These are phyloP conservation scores for Allobates femoralis DNA, from an alignment of 2,797 vertebrate genomes.

Conservation along the genomic window DNA sequence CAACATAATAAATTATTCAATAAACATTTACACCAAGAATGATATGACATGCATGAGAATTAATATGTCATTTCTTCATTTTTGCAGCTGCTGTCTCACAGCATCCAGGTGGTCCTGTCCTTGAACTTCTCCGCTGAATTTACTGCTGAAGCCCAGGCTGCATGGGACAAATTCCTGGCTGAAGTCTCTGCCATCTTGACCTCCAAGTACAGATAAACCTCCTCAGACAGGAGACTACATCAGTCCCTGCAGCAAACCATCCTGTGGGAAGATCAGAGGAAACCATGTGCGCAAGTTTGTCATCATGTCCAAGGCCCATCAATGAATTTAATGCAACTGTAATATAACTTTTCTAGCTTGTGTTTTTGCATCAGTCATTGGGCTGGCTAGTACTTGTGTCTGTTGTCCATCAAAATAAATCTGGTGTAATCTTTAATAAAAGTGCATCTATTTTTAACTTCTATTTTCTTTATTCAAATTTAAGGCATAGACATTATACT, in stretches of 20 bases:
- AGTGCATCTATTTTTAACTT: background rate
- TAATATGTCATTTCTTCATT: background rate
- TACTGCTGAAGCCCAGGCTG: slow-evolving; percentile 82
- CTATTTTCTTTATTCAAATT: background rate
- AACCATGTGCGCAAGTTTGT: background rate
- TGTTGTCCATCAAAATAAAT: background rate
- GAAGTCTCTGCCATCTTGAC: slow-evolving; percentile 83
- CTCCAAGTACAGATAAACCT: slow-evolving; percentile 87
- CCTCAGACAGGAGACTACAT: background rate
- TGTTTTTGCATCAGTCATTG: background rate
- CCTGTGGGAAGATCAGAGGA: background rate
- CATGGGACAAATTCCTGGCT: slow-evolving; percentile 89
- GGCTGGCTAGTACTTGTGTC: background rate
- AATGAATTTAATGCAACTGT: background rate
- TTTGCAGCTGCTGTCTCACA: slow-evolving; percentile 86
- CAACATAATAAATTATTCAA: background rate
- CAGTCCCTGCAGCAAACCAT: background rate
- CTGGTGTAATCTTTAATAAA: slow-evolving; percentile 22
- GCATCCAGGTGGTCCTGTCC: slow-evolving; percentile 84
- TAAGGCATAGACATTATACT: background rate
- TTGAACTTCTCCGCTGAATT: slow-evolving; percentile 81
- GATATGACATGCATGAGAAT: background rate
- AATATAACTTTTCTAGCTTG: background rate
- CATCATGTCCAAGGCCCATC: background rate
- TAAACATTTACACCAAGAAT: background rate